Conservation (phyloP, 2,113 vertebrate genomes). For the Ammodytes marinus region DNA sequence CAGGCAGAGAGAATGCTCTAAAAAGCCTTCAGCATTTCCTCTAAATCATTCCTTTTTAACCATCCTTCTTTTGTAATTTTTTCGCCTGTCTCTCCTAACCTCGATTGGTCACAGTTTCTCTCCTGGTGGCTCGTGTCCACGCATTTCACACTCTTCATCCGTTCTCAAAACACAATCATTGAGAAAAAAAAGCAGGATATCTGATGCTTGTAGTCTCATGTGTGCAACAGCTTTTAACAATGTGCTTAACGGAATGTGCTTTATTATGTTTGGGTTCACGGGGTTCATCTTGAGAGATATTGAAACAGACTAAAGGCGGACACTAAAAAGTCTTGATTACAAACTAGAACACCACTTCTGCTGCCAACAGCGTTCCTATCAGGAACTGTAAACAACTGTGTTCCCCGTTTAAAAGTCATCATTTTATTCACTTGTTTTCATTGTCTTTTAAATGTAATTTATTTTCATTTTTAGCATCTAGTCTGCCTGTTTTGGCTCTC, state of each 20-base stretch:
- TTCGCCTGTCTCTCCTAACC: background rate
- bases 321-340: background rate
- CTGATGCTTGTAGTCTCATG: conserved; percentile 20
- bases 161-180: background rate
- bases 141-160: conserved; percentile 7
- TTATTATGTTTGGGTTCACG: conserved; percentile 43
- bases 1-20: background rate
- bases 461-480: too few species aligned
- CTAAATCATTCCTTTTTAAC: background rate
- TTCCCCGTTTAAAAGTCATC: too few species aligned
- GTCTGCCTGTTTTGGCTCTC: too few species aligned
- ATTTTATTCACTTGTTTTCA: too few species aligned
- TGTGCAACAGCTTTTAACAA: conserved; percentile 53
- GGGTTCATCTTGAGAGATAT: conserved; percentile 19
- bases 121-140: background rate
- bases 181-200: background rate
- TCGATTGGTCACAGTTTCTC: background rate
- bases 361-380: background rate
- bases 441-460: too few species aligned
- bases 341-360: background rate
- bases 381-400: background rate
- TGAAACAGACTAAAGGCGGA: conserved; percentile 18
- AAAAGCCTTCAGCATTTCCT: background rate
- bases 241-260: conserved; percentile 25
- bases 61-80: background rate